Conservation (phyloP, 2,888 invertebrate genomes). For the Noctua fimbriata region DNA sequence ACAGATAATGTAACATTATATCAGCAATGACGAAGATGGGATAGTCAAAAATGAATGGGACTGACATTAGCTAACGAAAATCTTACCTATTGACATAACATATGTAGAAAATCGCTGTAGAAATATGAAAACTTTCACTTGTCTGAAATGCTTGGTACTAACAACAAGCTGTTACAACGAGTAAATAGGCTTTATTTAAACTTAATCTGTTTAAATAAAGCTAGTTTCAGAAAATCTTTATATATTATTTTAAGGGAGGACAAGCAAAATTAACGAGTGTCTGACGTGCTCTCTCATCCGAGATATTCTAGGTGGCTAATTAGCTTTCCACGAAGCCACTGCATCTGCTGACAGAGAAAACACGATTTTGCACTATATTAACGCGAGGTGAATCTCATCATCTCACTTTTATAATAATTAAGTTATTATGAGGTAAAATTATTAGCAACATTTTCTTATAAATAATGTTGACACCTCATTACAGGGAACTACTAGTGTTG, state of each 20-base stretch:
- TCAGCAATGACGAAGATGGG: not conserved
- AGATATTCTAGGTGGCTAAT: constrained; percentile 10
- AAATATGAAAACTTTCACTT: not conserved
- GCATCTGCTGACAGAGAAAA: constrained; percentile 12
- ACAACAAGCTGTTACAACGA: not conserved
- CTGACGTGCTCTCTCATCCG: constrained; percentile 1
- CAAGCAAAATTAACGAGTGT: constrained; percentile 4
- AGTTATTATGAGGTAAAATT: constrained; percentile 11
- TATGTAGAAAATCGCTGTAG: not conserved
- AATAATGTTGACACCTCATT: constrained; percentile 5
- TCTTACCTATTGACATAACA: not conserved
- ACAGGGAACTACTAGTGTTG: not conserved
- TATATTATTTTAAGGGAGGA: not conserved
- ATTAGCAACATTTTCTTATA: not conserved
- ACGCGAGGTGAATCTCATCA: not conserved
- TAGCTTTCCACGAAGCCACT: constrained; percentile 9
- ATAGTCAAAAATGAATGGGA: not conserved
- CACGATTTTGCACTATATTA: constrained; percentile 24
- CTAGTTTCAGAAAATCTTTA: not conserved
- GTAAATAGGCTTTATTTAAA: not conserved
- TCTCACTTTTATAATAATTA: constrained; percentile 4
- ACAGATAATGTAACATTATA: not conserved
- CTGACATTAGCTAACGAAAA: not conserved
- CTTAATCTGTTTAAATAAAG: not conserved
- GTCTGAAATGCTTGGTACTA: not conserved